Percentiles rank a stretch among this genome's conserved stretches.
Conservation (phyloP, 2,888 invertebrate genomes). For the Plagiodera versicolora region DNA sequence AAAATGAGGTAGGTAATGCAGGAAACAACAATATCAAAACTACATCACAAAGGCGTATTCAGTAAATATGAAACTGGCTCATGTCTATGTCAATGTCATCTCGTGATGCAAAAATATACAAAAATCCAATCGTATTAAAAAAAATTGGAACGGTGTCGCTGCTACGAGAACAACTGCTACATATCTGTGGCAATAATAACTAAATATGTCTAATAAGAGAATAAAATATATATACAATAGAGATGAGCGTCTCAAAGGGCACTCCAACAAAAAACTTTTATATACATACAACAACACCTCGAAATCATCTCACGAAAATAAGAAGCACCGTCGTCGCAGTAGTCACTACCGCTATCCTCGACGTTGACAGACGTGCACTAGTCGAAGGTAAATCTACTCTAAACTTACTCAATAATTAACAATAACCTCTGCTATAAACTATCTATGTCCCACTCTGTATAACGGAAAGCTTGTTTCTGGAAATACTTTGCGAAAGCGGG, state of each 20-base stretch:
- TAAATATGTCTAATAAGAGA: neutral
- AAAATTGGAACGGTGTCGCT: too few relatives aligned
- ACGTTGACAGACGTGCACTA: constrained; percentile 47
- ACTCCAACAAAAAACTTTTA: constrained; percentile 42
- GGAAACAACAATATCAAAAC: constrained; percentile 45
- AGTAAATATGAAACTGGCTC: constrained; percentile 15
- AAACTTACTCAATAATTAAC: constrained; percentile 54
- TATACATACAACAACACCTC: constrained; percentile 43
- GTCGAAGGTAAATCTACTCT: constrained; percentile 45
- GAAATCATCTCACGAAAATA: constrained; percentile 37
- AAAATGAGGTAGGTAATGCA: constrained; percentile 46
- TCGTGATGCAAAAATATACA: neutral
- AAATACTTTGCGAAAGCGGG: constrained; percentile 44
- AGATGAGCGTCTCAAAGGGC: constrained; percentile 37
- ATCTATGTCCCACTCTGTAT: constrained; percentile 32
- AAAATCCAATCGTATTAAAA: too few relatives aligned
- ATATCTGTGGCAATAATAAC: neutral
- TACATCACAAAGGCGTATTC: constrained; percentile 37
- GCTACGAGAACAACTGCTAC: neutral
- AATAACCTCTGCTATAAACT: constrained; percentile 49
- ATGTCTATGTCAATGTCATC: constrained; percentile 1
- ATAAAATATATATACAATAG: constrained; percentile 40
- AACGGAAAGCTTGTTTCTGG: constrained; percentile 20
- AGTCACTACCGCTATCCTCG: too few relatives aligned
- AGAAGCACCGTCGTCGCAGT: constrained; percentile 44